Evolutionary conservation across 2,797 vertebrate genomes (phyloP).

Genomic region (Sebastes hopkinsi): DNA sequence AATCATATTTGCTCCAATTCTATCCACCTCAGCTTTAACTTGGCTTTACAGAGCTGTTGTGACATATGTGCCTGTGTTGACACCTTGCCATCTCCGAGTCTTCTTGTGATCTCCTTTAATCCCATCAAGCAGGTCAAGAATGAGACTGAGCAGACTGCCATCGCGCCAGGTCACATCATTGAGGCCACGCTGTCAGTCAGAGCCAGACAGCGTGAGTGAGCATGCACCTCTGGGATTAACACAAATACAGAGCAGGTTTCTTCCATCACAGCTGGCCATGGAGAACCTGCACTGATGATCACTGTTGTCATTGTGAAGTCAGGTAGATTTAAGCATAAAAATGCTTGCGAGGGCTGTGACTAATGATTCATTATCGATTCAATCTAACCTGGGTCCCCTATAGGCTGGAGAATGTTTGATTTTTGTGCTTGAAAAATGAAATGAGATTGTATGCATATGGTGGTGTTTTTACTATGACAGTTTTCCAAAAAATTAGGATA

Average conservation of each 20-base stretch:
- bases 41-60: background rate
- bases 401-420: too few species aligned
- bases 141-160: slow-evolving; percentile 17
- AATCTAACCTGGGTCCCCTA: background rate
- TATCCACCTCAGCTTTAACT: background rate
- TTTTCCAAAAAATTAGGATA: too few species aligned
- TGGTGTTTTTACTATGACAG: too few species aligned
- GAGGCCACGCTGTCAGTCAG: slow-evolving; percentile 7
- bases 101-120: slow-evolving; percentile 48
- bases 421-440: background rate
- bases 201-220: slow-evolving; percentile 1
- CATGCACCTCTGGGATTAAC: slow-evolving; percentile 25
- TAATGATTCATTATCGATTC: background rate
- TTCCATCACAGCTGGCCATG: slow-evolving; percentile 7
- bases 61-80: slow-evolving; percentile 1
- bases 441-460: too few species aligned
- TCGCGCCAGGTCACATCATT: slow-evolving; percentile 10
- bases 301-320: background rate
- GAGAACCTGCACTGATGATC: background rate
- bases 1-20: too few species aligned
- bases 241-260: background rate
- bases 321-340: background rate
- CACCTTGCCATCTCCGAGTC: background rate
- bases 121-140: slow-evolving; percentile 43
- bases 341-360: background rate